A percentile compares a stretch with the other conserved stretches of the same genome.
These are phyloP conservation scores for Takifugu flavidus DNA, from an alignment of 2,113 vertebrate genomes.

Conservation along the genomic window DNA sequence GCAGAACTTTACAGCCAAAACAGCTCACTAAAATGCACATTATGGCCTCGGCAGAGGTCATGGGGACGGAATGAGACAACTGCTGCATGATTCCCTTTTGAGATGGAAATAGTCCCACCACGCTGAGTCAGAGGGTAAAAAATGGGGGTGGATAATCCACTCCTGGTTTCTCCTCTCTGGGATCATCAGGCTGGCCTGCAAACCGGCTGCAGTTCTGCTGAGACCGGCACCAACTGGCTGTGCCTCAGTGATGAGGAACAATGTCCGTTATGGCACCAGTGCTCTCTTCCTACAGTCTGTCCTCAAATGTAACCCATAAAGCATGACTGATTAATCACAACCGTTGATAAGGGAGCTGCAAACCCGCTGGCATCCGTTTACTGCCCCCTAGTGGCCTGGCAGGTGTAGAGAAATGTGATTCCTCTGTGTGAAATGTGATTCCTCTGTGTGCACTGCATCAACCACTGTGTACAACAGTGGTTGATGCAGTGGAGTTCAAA, in stretches of 20 bases:
- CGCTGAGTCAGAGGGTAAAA: conserved; percentile 68
- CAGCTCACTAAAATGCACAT: no score
- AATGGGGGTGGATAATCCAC: conserved; percentile 50
- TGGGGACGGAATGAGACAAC: conserved; percentile 60
- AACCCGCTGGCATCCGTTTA: no score
- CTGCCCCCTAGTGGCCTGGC: no score
- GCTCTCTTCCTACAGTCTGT: no score
- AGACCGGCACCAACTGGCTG: conserved; percentile 10
- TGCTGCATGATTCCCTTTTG: conserved; percentile 26
- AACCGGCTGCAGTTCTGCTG: conserved; percentile 41
- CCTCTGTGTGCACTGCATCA: no score
- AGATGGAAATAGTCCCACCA: conserved; percentile 64
- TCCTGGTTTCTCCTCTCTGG: conserved; percentile 52
- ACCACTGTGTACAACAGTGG: no score
- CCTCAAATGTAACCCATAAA: no score
- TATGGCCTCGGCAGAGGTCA: not conserved
- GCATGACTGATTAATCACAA: conserved; percentile 13
- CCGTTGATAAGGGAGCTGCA: not conserved
- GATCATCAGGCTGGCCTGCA: no score
- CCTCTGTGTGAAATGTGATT: no score
- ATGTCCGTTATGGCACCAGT: not conserved
- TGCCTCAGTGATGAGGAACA: not conserved
- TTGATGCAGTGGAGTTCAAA: no score
- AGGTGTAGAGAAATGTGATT: no score
- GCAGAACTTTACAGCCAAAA: no score